These are phyloP conservation scores for Drosophila prostipennis DNA, from an alignment of 2,888 invertebrate species.

Conservation along the genomic window DNA sequence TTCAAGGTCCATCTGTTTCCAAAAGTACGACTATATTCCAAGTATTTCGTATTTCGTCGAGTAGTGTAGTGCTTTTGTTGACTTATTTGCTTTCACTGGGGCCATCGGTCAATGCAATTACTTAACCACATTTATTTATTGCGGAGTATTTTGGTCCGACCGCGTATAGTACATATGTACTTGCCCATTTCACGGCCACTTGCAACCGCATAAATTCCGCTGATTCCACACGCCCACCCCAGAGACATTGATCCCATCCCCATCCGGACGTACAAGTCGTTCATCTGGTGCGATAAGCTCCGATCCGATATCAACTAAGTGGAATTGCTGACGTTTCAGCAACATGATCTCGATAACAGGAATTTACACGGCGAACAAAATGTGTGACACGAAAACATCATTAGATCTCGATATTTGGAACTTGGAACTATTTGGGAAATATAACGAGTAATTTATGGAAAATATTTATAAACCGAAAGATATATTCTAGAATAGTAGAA, in stretches of 20 bases:
- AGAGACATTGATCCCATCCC: constrained; percentile 28
- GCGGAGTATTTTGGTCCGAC: constrained; percentile 13
- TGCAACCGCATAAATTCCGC: constrained; percentile 21
- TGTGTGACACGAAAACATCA: neutral
- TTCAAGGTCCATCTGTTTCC: neutral
- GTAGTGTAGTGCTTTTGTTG: constrained; percentile 4
- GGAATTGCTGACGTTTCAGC: constrained; percentile 20
- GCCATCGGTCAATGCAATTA: constrained; percentile 48
- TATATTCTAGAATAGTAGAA: no score
- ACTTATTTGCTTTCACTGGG: constrained; percentile 16
- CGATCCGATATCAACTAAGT: constrained; percentile 27
- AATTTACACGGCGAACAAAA: constrained; percentile 7
- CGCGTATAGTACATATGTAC: constrained; percentile 3
- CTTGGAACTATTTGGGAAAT: no score
- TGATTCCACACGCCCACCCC: constrained; percentile 33
- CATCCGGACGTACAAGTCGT: constrained; percentile 8
- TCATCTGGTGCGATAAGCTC: constrained; percentile 24
- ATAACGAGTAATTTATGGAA: no score
- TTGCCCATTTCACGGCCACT: constrained; percentile 27
- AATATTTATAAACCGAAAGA: no score
- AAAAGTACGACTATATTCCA: neutral
- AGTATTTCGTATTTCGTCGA: neutral
- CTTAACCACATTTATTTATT: constrained; percentile 44
- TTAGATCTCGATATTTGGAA: neutral
- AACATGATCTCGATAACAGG: constrained; percentile 8